Evolutionary conservation across 2,113 vertebrate species (phyloP), one percentile per base, ranked within the genome.

Genomic region (Myiopsitta monachus): DNA sequence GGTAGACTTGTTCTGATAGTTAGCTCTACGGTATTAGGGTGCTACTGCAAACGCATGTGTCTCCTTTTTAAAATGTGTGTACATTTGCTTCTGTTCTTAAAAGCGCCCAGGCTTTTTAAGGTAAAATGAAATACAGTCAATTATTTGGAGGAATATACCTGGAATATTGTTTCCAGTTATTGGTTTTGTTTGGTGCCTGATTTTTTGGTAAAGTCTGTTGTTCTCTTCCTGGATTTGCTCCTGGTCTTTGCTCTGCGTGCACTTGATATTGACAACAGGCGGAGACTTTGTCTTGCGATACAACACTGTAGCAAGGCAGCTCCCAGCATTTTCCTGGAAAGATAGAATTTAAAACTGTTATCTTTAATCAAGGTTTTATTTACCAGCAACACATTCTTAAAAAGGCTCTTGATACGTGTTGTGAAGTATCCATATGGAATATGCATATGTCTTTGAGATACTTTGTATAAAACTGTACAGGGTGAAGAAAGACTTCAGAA

Each of bases 301-400:
- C 83, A 97, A 30, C 59, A 98, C 98, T 3, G 63, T 94, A 14
- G 98, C 98, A 17, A 94, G 83, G 91, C 98, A 98, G 43, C 30
- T 96, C 39, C 98, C 96, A 8, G 90, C 66, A 10, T 83, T 51
- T 72, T 95, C 87, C 98, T 98, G 72, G 13, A 70, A 54, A 78
- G 36, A 74, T 0, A 67, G 47, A 59, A 41, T 57, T 92, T 18
- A 7, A 82, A 79, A 28, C 6, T 41, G 4, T 73, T 80, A 3
- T 2, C 24, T 80, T 67, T 27, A 63, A 63, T 39, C 11, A 19
- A 47, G 23, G 4, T 22, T 73, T 74, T 55, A 41, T 63, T 92
- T 69, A 75, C 36, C 24, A 66, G 49, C 36, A 55, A 10, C 22
- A 39, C 18, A 3, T 38, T 61, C 52, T 68, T 46, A 18, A 63